Evolutionary conservation across 2,888 invertebrate genomes (phyloP), one percentile per base, ranked within the genome.

Genomic region (Pyrgus malvae): DNA sequence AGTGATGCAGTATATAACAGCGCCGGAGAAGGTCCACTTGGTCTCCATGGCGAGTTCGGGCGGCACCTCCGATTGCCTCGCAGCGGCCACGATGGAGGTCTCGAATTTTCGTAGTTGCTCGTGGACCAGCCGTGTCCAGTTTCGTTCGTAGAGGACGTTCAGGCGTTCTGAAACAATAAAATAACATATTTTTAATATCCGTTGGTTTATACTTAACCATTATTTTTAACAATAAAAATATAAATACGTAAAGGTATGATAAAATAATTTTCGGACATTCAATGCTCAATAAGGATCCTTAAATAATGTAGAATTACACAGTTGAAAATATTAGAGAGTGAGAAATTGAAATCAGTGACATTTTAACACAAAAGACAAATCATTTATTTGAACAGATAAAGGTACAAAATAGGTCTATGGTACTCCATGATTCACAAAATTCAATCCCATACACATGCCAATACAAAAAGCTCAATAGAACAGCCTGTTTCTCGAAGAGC

Each of bases 1-100:
- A 35, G 96, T 96, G 70, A 97, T 93, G 65, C 96, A 96, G 78
- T 96, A 97, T 42, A 97, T 92, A 16, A 97, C 80, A 2, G 97
- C 95, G 61, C 96, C 95, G 19, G 95, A 94, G 79, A 96, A 96
- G 0, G 95, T 94, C 96, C 97, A 97, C 68, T 94, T 93, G 45
- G 91, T 84, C 64, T 91, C 85, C 60, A 93, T 89, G 7, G 80
- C 75, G 17, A 88, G 73, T 53, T 89, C 90, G 0, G 81, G 70
- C 0, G 81, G 78, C 0, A 73, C 58, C 14, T 80, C 86, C 57
- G 86, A 75, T 62, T 92, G 92, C 38, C 93, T 92, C 42, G 95
- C 94, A 0, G 95, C 95, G 2, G 94, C 93, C 57, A 96, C 94
- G 62, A 97, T 94, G 5, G 94, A 93, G 2, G 93, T 91, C 82